Evolutionary conservation across 1,140 invertebrate species (phyloP).

Genomic region (Araneus ventricosus): DNA sequence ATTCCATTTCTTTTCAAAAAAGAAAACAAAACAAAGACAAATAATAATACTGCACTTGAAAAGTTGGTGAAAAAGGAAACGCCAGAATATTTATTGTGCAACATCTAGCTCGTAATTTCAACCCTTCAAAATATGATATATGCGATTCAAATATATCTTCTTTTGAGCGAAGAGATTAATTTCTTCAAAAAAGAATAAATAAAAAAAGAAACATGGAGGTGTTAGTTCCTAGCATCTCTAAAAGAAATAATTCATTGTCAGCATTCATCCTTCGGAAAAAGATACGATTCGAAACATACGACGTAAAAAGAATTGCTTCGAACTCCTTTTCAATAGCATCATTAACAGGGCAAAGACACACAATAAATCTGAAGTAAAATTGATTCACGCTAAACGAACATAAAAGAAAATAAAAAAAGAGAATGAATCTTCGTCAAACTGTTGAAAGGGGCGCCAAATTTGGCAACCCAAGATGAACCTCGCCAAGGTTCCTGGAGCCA

Average conservation of each 20-base stretch:
- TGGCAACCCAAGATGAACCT: neutral
- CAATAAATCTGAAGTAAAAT: neutral
- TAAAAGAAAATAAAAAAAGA: neutral
- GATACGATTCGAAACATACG: neutral
- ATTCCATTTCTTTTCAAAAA: too few relatives aligned
- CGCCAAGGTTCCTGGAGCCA: neutral
- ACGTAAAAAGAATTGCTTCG: neutral
- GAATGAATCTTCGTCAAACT: conserved; percentile 3
- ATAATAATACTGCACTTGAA: too few relatives aligned
- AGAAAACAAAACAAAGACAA: too few relatives aligned
- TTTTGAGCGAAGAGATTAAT: too few relatives aligned
- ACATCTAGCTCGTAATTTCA: too few relatives aligned
- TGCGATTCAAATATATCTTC: too few relatives aligned
- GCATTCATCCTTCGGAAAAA: neutral
- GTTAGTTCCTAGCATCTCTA: neutral
- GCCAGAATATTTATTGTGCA: too few relatives aligned
- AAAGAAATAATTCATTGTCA: neutral
- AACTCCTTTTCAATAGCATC: neutral
- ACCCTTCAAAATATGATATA: too few relatives aligned
- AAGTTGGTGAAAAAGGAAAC: too few relatives aligned
- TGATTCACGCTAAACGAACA: neutral
- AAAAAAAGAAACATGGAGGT: too few relatives aligned
- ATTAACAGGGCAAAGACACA: neutral
- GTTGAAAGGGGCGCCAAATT: conserved; percentile 4
- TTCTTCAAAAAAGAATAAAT: too few relatives aligned